Evolutionary conservation across 2,797 vertebrate genomes (phyloP).

Genomic region (Chanos chanos): DNA sequence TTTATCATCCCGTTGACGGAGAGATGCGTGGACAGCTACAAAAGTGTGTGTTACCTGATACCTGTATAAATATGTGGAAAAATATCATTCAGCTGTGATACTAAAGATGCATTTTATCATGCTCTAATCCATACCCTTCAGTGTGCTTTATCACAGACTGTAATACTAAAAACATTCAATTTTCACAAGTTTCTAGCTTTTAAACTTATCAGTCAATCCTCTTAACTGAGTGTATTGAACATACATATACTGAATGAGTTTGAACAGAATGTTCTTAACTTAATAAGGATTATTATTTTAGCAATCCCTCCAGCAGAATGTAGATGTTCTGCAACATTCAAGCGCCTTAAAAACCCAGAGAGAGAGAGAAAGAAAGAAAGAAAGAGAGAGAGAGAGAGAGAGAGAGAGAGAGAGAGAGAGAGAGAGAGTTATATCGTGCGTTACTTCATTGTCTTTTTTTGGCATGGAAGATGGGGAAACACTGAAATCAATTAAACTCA

Average conservation of each 20-base stretch:
- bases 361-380: too few species aligned
- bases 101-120: slow-evolving; percentile 50
- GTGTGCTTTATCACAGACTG: slow-evolving; percentile 53
- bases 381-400: too few species aligned
- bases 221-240: slow-evolving; percentile 64
- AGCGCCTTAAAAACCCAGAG: slow-evolving; percentile 31
- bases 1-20: slow-evolving; percentile 20
- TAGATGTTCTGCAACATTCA: slow-evolving; percentile 23
- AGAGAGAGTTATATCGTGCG: slow-evolving; percentile 18
- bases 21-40: neutral
- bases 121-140: slow-evolving; percentile 59
- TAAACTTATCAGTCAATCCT: slow-evolving; percentile 56
- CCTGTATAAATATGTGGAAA: too few species aligned
- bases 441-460: slow-evolving; percentile 23
- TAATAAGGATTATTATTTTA: slow-evolving; percentile 61
- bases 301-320: slow-evolving; percentile 42
- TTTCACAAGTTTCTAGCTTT: slow-evolving; percentile 56
- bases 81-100: neutral
- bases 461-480: slow-evolving; percentile 43
- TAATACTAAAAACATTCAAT: slow-evolving; percentile 57
- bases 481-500: slow-evolving; percentile 64
- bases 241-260: slow-evolving; percentile 58
- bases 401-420: slow-evolving; percentile 12
- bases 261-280: slow-evolving; percentile 54
- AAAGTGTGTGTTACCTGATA: slow-evolving; percentile 44